phyloP scores from a whole-genome alignment of 2,113 vertebrate genomes.

The Onychorhynchus coronatus region DNA sequence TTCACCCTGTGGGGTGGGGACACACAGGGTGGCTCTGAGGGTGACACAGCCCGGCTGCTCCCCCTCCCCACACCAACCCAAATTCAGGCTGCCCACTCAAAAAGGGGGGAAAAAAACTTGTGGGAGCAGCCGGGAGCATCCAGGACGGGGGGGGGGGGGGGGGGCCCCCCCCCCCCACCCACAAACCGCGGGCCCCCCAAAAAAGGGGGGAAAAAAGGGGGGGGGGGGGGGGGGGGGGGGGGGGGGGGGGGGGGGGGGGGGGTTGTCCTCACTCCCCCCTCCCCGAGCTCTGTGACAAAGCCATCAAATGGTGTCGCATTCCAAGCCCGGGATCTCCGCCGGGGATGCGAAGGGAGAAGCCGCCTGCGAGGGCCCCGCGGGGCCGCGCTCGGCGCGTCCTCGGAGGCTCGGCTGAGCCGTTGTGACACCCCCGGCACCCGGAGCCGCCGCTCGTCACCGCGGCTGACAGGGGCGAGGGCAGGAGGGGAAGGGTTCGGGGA shows the following conservation, averaged over 20 bases:
- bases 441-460: not conserved
- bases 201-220: no score
- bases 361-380: not conserved
- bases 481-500: accelerated
- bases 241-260: no score
- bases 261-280: not conserved
- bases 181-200: no score
- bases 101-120: not conserved
- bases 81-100: accelerated
- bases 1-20: constrained; percentile 81
- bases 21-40: not conserved
- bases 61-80: not conserved
- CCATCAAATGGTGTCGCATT: not conserved
- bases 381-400: not conserved
- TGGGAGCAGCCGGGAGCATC: not conserved
- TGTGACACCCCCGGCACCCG: constrained; percentile 25
- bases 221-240: no score
- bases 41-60: accelerated
- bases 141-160: not conserved
- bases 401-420: not conserved
- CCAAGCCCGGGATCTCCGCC: not conserved
- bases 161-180: no score
- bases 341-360: not conserved
- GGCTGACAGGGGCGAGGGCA: constrained; percentile 27
- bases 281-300: not conserved